Conservation (phyloP, 2,888 invertebrate genomes). For the Cheilosia vernalis region DNA sequence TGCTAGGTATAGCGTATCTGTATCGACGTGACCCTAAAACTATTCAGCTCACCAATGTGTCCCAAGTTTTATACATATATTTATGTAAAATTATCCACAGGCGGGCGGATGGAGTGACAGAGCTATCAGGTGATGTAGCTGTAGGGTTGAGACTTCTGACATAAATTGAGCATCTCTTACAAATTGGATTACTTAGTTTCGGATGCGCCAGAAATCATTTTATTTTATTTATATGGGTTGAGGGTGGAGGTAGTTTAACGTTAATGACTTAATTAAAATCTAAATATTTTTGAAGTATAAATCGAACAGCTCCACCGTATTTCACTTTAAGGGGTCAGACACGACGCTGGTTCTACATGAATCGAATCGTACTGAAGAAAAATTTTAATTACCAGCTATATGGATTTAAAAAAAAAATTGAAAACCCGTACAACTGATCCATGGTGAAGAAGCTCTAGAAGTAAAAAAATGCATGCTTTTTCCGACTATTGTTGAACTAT, state of each 20-base stretch:
- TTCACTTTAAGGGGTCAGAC: too few species aligned
- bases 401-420: too few species aligned
- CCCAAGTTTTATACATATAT: not conserved
- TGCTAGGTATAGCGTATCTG: constrained; percentile 1
- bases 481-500: too few species aligned
- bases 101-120: too few species aligned
- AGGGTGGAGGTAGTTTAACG: constrained; percentile 6
- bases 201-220: constrained; percentile 47
- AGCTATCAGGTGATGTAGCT: too few species aligned
- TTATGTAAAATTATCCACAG: constrained; percentile 9
- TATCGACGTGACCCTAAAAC: not conserved
- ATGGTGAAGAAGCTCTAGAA: too few species aligned
- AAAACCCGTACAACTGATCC: too few species aligned
- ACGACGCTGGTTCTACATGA: too few species aligned
- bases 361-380: too few species aligned
- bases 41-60: constrained; percentile 5
- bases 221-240: constrained; percentile 25
- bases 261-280: constrained; percentile 42
- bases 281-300: not conserved
- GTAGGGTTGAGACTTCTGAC: constrained; percentile 4
- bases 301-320: not conserved
- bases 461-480: too few species aligned
- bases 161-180: constrained; percentile 42
- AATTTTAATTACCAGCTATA: too few species aligned
- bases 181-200: constrained; percentile 53